phyloP scores from a whole-genome alignment of 2,113 vertebrate species.

The Phalacrocorax pelagicus region DNA sequence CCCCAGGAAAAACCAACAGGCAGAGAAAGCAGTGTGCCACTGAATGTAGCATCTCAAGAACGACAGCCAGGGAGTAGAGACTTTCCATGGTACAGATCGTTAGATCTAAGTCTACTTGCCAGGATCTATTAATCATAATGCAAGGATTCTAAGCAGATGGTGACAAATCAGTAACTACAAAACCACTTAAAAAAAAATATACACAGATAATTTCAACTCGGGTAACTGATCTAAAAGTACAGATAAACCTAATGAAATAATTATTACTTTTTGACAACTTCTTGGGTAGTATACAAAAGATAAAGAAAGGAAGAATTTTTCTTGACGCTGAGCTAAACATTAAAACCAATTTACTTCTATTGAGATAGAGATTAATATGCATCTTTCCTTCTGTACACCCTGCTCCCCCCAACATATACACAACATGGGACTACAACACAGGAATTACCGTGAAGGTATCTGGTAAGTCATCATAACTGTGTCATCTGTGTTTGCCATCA shows the following conservation, averaged over 20 bases:
- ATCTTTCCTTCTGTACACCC: background rate
- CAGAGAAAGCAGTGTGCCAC: background rate
- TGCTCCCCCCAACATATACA: background rate
- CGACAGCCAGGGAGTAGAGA: background rate
- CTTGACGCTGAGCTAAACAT: background rate
- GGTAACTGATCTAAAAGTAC: background rate
- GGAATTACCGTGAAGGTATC: constrained; percentile 85
- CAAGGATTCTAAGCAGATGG: background rate
- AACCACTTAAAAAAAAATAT: background rate
- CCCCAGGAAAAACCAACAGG: background rate
- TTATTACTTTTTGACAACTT: background rate
- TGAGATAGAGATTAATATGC: background rate
- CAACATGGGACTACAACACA: background rate
- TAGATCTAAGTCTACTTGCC: background rate
- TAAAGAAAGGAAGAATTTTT: background rate
- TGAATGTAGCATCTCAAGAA: background rate
- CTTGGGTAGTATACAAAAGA: background rate
- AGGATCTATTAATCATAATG: background rate
- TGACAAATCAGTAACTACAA: background rate
- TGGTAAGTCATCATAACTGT: constrained; percentile 94
- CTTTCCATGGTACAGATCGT: background rate
- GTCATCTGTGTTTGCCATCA: constrained; percentile 85
- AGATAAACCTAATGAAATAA: background rate
- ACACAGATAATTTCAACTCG: background rate
- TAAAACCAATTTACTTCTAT: background rate